Evolutionary conservation across 2,797 vertebrate genomes (phyloP).

Genomic region (Molothrus ater): DNA sequence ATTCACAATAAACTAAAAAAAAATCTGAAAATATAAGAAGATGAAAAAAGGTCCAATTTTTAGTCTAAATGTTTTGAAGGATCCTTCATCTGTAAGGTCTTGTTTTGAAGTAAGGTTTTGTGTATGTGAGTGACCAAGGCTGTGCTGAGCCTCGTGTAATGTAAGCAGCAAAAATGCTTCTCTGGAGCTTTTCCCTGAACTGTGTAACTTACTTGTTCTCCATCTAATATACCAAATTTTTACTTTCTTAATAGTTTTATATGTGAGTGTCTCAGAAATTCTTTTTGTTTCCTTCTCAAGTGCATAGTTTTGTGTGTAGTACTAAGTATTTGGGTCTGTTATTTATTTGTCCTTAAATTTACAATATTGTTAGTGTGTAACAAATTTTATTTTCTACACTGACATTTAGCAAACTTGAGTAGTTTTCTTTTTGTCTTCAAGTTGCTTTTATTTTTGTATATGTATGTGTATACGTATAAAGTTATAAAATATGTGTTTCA

Average conservation of each 20-base stretch:
- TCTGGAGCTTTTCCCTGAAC: background rate
- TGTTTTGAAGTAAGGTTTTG: background rate
- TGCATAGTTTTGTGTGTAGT: background rate
- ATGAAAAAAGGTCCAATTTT: background rate
- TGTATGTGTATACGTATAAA: background rate
- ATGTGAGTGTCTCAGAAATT: background rate
- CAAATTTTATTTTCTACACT: background rate
- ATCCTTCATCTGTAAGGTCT: background rate
- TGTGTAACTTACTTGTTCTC: background rate
- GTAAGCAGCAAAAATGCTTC: background rate
- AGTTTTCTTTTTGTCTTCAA: background rate
- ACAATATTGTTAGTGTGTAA: background rate
- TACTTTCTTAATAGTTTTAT: background rate
- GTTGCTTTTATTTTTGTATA: background rate
- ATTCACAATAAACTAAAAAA: background rate
- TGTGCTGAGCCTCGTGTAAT: rapidly evolving
- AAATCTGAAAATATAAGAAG: background rate
- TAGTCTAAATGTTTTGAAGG: background rate
- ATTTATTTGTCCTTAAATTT: background rate
- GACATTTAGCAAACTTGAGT: background rate
- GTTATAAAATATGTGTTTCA: background rate
- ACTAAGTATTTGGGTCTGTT: background rate
- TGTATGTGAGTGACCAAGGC: background rate
- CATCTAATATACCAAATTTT: background rate
- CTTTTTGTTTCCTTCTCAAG: background rate